Percentiles rank a stretch among this genome's conserved stretches.
Conservation (phyloP, 2,113 vertebrate genomes). For the Toxotes jaculatrix region DNA sequence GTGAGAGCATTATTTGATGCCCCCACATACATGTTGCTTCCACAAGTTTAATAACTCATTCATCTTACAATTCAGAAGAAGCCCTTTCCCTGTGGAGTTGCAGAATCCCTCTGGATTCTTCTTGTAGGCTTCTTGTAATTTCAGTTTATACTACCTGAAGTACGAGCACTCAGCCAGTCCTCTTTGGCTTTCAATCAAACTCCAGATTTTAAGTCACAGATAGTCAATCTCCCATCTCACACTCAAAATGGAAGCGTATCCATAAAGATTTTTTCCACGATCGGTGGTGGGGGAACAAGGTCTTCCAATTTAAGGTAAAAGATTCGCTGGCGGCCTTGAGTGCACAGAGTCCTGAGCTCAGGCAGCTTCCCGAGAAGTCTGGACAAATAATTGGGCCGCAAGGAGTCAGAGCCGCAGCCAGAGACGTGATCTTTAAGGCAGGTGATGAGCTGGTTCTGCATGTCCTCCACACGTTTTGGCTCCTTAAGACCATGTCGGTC, state of each 20-base stretch:
- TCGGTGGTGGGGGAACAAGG: conserved; percentile 91
- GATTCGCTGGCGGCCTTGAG: conserved; percentile 95
- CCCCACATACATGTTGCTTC: not conserved
- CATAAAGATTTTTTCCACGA: conserved; percentile 97
- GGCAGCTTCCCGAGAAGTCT: conserved; percentile 93
- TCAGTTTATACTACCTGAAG: conserved; percentile 29
- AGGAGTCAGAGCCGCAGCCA: conserved; percentile 75
- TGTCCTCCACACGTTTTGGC: conserved; percentile 90
- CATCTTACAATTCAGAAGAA: conserved; percentile 18
- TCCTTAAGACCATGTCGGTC: conserved; percentile 95
- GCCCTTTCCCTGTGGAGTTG: conserved; percentile 26
- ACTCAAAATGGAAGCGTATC: conserved; percentile 93
- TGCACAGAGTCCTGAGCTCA: conserved; percentile 94
- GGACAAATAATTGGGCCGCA: conserved; percentile 90
- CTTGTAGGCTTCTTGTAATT: conserved; percentile 14
- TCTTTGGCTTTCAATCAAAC: conserved; percentile 30
- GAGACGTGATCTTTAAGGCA: conserved; percentile 95
- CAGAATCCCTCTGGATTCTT: conserved; percentile 31
- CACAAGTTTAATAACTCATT: conserved; percentile 6
- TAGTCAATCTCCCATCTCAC: not conserved
- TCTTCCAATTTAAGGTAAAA: conserved; percentile 97
- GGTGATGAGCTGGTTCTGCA: conserved; percentile 92
- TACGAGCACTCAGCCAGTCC: conserved; percentile 31
- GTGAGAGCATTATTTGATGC: conserved; percentile 12
- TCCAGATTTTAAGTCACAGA: conserved; percentile 29